These are phyloP conservation scores for Diorhabda elongata DNA, from an alignment of 1,140 invertebrate species.

Conservation along the genomic window DNA sequence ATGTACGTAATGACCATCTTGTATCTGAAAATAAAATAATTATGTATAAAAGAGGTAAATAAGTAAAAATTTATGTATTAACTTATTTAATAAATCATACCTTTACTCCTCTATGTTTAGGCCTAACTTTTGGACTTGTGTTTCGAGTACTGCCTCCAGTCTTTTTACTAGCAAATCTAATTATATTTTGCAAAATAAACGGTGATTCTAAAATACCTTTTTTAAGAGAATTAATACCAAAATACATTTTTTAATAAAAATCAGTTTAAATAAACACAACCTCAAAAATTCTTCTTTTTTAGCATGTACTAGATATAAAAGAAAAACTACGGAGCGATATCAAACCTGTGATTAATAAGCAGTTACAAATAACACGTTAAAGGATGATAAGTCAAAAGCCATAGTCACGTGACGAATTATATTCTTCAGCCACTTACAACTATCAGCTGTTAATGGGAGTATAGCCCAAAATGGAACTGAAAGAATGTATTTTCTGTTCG, in stretches of 20 bases:
- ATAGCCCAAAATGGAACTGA: not conserved
- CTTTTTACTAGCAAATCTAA: slow-evolving; percentile 68
- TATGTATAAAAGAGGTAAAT: not conserved
- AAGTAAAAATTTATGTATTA: not conserved
- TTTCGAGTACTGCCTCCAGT: slow-evolving; percentile 61
- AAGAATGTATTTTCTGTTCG: not conserved
- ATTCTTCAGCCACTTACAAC: too few relatives aligned
- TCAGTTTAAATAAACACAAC: not conserved
- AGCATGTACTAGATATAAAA: not conserved
- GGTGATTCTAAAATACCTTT: not conserved
- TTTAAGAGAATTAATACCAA: not conserved
- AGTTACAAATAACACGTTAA: too few relatives aligned
- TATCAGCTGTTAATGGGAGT: not conserved
- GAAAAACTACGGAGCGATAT: not conserved
- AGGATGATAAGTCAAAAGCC: too few relatives aligned
- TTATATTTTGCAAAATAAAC: slow-evolving; percentile 8
- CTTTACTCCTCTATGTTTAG: slow-evolving; percentile 70
- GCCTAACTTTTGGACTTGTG: slow-evolving; percentile 56
- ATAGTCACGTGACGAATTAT: too few relatives aligned
- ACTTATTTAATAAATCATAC: slow-evolving; percentile 29
- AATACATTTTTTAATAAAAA: slow-evolving; percentile 5
- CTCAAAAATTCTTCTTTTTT: not conserved
- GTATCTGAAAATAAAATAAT: slow-evolving; percentile 23
- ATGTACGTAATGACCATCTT: slow-evolving; percentile 62
- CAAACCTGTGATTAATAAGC: too few relatives aligned